Conservation (phyloP, 2,888 invertebrate genomes). For the Hirudinaria manillensis region DNA sequence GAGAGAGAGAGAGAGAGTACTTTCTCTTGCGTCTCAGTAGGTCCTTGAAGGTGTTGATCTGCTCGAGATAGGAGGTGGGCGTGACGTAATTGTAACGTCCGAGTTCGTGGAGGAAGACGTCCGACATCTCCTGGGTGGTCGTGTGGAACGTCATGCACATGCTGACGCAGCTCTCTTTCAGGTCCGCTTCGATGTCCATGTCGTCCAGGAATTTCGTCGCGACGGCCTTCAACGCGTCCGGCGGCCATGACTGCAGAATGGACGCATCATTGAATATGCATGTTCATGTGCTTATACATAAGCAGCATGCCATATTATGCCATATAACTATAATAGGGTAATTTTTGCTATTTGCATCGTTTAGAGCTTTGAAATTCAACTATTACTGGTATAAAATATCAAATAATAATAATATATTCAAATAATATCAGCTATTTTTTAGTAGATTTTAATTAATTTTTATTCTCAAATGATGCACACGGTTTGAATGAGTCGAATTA, state of each 20-base stretch:
- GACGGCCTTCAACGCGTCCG: slow-evolving; percentile 82
- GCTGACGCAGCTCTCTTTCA: slow-evolving; percentile 70
- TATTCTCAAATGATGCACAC: too few relatives aligned
- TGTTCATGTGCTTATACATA: background rate
- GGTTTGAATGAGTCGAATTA: too few relatives aligned
- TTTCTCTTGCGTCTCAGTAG: slow-evolving; percentile 70
- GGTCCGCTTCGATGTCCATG: slow-evolving; percentile 69
- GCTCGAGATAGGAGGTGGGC: slow-evolving; percentile 83
- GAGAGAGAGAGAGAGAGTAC: slow-evolving; percentile 49
- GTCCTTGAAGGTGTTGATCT: slow-evolving; percentile 81
- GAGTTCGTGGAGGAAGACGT: slow-evolving; percentile 61
- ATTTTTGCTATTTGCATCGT: too few relatives aligned
- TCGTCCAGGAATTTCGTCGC: slow-evolving; percentile 74
- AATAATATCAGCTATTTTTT: too few relatives aligned
- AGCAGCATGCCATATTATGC: background rate
- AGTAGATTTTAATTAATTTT: too few relatives aligned
- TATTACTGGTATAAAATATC: too few relatives aligned
- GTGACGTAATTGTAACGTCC: slow-evolving; percentile 78
- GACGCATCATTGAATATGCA: background rate
- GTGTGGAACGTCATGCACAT: slow-evolving; percentile 85
- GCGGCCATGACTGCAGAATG: slow-evolving; percentile 79
- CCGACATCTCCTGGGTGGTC: slow-evolving; percentile 67
- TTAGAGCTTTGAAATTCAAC: too few relatives aligned
- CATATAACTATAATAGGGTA: too few relatives aligned
- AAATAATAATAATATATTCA: too few relatives aligned